Conservation (phyloP, 1,140 invertebrate species). For the Drosophila lini region DNA sequence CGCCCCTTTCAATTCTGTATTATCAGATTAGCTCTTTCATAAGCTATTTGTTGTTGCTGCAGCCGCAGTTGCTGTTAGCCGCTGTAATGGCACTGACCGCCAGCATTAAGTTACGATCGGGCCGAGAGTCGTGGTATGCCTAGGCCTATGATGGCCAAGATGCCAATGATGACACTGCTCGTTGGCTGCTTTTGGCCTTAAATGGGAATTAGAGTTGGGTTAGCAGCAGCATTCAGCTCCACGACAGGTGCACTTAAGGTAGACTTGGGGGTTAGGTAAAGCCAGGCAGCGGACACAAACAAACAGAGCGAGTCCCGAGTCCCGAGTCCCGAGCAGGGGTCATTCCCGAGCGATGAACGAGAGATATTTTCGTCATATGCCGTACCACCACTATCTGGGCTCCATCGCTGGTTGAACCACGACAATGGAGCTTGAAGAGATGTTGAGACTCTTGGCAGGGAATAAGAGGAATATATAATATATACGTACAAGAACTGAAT, state of each 20-base stretch:
- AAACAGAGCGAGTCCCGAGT: constrained; percentile 2
- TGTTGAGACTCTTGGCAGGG: background rate
- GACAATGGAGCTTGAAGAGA: background rate
- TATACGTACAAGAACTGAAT: background rate
- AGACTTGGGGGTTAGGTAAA: background rate
- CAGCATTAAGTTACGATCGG: constrained; percentile 70
- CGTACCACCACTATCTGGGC: constrained; percentile 9
- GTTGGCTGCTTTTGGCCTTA: constrained; percentile 22
- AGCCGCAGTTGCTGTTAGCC: constrained; percentile 17
- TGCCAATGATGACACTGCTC: constrained; percentile 56
- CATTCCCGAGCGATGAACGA: constrained; percentile 11
- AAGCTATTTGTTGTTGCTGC: constrained; percentile 63
- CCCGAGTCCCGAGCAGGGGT: background rate
- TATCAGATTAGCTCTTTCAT: constrained; percentile 81
- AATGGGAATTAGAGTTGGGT: constrained; percentile 20
- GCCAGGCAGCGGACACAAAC: constrained; percentile 5
- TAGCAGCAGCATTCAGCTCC: constrained; percentile 8
- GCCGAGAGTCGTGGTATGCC: constrained; percentile 31
- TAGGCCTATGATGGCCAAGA: constrained; percentile 24
- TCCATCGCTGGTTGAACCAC: constrained; percentile 5
- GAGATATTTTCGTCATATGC: constrained; percentile 11
- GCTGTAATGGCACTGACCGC: constrained; percentile 70
- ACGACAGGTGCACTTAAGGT: constrained; percentile 33
- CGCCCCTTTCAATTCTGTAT: constrained; percentile 82
- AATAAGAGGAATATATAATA: background rate